These are phyloP conservation scores for Clanis bilineata DNA, from an alignment of 2,888 invertebrate genomes.

Conservation along the genomic window DNA sequence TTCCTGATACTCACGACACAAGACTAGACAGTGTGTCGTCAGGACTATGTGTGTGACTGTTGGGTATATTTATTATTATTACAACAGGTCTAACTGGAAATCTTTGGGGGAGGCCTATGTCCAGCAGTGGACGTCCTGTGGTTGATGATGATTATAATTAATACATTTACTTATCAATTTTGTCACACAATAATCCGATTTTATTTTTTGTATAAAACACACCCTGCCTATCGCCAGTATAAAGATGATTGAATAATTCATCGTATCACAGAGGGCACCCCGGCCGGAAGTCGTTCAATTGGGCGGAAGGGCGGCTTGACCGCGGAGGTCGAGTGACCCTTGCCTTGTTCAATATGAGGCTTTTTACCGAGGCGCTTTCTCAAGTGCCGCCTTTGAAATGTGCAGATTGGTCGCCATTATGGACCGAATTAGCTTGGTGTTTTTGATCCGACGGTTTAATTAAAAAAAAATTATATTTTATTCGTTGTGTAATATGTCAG, in stretches of 20 bases:
- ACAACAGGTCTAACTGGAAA: too few species aligned
- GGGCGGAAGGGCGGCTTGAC: slow-evolving; percentile 73
- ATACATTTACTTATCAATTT: neutral
- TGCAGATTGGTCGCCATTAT: slow-evolving; percentile 15
- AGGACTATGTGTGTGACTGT: too few species aligned
- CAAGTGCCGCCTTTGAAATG: slow-evolving; percentile 41
- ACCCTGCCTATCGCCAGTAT: neutral
- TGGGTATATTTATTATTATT: too few species aligned
- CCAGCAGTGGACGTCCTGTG: too few species aligned
- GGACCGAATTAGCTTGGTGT: slow-evolving; percentile 5
- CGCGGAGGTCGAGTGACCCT: slow-evolving; percentile 74
- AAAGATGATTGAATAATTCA: slow-evolving; percentile 34
- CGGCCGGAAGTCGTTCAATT: slow-evolving; percentile 55
- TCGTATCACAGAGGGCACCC: slow-evolving; percentile 35
- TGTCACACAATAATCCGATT: neutral
- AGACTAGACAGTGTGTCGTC: too few species aligned
- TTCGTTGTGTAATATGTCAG: too few species aligned
- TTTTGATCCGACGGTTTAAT: neutral
- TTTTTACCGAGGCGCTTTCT: slow-evolving; percentile 50
- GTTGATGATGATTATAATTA: too few species aligned
- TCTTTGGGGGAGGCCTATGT: too few species aligned
- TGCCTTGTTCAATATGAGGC: slow-evolving; percentile 62
- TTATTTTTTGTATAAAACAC: neutral
- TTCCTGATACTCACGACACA: too few species aligned
- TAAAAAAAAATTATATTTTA: neutral